phyloP scores from a whole-genome alignment of 1,140 invertebrate genomes.

The Tetranychus urticae region DNA sequence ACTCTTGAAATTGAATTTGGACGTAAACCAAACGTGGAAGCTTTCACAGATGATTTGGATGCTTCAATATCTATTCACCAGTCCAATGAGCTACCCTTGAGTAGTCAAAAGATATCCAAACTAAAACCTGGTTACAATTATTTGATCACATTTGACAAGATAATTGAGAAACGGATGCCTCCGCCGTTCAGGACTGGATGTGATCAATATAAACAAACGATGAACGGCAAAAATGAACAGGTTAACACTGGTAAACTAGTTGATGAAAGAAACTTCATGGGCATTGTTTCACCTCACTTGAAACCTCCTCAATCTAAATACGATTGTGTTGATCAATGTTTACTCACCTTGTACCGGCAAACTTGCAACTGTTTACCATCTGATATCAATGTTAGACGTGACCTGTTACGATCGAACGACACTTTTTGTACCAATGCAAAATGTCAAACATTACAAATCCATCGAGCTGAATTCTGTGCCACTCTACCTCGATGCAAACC shows the following conservation, averaged over 20 bases:
- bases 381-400: neutral
- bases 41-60: neutral
- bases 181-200: neutral
- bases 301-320: neutral
- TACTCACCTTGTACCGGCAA: neutral
- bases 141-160: neutral
- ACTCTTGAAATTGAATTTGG: neutral
- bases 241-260: no score
- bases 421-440: neutral
- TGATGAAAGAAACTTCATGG: neutral
- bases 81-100: neutral
- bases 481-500: neutral
- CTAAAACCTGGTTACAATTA: neutral
- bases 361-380: neutral
- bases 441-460: neutral
- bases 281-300: neutral
- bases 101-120: neutral
- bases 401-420: neutral
- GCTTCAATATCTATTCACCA: neutral
- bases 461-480: neutral
- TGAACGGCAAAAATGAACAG: no score
- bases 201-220: neutral
- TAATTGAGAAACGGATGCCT: neutral
- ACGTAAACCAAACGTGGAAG: neutral
- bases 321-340: neutral